Evolutionary conservation across 2,113 vertebrate genomes (phyloP), one percentile per base, ranked within the genome.

Genomic region (Psilopsiagon aurifrons): DNA sequence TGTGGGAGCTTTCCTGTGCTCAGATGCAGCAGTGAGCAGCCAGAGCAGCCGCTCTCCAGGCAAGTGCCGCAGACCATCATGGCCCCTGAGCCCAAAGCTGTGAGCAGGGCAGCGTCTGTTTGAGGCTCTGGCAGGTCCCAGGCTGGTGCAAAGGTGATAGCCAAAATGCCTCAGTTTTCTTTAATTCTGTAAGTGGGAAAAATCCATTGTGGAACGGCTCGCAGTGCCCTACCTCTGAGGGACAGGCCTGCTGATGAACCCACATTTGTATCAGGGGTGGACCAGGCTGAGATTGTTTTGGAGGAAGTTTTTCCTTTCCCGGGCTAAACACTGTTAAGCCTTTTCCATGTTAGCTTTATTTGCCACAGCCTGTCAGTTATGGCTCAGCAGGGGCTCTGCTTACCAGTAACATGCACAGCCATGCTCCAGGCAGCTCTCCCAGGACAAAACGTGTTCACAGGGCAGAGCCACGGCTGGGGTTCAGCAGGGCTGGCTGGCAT

Each of bases 11-110:
- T 46, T 15, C 9, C 37, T 25, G 4, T 0, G 3, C 22, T 74
- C 31, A 27, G 33, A 28, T 2, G 10, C 17, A 25, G 68, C 47
- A 33, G 46, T 9, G 22, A 29, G 29, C 47, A 55, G 33, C 7
- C 24, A 24, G 46, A 6, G 1, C 46, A 27, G 75, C 29, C 10
- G 12, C 8, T n/a, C 2, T 0, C 9, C 2, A 13, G 41, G 31
- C 1, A 4, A 39, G 12, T 69, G 13, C 44, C 35, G 25, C 55
- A 25, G 41, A 24, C 13, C 46, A 25, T 19, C 4, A 1, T 6
- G 25, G 28, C 16, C 55, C 31, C 57, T 3, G 13, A 63, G 20
- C 62, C 31, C 3, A 4, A 25, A 22, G 49, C 5, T 7, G 8
- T 13, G n/a, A 70, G 4, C 64, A 20, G 44, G 37, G 37, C 75